phyloP scores from a whole-genome alignment of 2,113 vertebrate genomes.

The Polyodon spathula region DNA sequence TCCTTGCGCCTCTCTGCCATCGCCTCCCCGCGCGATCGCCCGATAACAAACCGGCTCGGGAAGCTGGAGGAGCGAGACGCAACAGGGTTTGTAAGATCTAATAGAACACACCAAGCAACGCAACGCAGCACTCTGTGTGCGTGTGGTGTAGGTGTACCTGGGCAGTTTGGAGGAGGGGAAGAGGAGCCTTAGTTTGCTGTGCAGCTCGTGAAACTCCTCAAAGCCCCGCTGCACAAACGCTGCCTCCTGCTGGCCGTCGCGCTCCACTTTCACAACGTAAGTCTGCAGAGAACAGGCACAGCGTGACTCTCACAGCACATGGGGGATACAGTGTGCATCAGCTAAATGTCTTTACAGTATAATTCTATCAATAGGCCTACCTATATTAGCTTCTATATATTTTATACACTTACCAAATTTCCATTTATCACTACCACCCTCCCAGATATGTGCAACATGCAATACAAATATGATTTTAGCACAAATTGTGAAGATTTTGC shows the following conservation, averaged over 20 bases:
- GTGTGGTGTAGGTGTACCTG: conserved; percentile 57
- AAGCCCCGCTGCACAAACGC: conserved; percentile 80
- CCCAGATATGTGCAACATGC: too few relatives aligned
- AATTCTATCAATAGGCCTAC: too few relatives aligned
- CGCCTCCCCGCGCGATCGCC: conserved; percentile 78
- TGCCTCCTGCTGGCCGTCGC: conserved; percentile 62
- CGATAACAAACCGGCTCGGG: conserved; percentile 86
- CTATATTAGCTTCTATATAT: too few relatives aligned
- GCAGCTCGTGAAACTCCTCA: conserved; percentile 92
- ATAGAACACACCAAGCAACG: too few relatives aligned
- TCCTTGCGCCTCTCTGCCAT: conserved; percentile 79
- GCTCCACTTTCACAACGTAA: conserved; percentile 82
- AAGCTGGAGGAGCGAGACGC: conserved; percentile 69
- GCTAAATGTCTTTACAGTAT: too few relatives aligned
- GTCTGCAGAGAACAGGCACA: conserved; percentile 48
- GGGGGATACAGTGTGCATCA: too few relatives aligned
- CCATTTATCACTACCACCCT: too few relatives aligned
- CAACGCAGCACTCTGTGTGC: background rate
- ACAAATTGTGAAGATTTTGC: too few relatives aligned
- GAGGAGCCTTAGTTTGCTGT: conserved; percentile 82
- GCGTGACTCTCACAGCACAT: too few relatives aligned
- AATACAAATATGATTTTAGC: too few relatives aligned
- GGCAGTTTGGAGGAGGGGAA: conserved; percentile 84
- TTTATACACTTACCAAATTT: too few relatives aligned
- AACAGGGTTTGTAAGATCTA: too few relatives aligned